Conservation (phyloP, 1,140 invertebrate genomes). For the Drosophila eugracilis region DNA sequence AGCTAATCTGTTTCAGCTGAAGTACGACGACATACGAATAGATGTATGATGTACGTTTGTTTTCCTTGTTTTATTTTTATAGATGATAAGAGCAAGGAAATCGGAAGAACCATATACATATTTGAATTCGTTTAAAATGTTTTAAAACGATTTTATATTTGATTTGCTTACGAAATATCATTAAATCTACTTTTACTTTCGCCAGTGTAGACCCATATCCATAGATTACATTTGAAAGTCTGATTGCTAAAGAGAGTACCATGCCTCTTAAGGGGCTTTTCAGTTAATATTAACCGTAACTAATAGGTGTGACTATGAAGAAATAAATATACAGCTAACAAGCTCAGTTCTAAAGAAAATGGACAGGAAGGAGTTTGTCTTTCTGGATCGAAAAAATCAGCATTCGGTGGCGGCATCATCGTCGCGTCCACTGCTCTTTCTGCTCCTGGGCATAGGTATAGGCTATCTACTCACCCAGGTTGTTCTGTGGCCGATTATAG, state of each 20-base stretch:
- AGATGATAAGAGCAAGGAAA: too few relatives aligned
- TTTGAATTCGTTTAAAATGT: too few relatives aligned
- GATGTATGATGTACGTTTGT: too few relatives aligned
- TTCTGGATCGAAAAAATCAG: neutral
- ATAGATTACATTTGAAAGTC: too few relatives aligned
- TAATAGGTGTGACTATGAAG: neutral
- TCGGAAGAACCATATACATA: too few relatives aligned
- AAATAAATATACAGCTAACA: neutral
- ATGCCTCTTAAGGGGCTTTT: neutral
- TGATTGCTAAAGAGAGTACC: neutral
- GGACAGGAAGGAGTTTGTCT: neutral
- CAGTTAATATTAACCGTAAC: neutral
- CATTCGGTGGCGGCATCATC: neutral
- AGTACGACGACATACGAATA: too few relatives aligned
- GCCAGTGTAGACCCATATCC: too few relatives aligned
- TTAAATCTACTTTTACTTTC: too few relatives aligned
- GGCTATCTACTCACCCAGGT: constrained; percentile 15
- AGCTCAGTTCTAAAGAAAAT: neutral
- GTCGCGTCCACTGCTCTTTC: neutral
- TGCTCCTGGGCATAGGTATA: constrained; percentile 16
- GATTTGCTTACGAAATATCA: too few relatives aligned
- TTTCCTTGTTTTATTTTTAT: too few relatives aligned
- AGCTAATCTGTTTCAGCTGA: too few relatives aligned
- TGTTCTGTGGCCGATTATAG: neutral
- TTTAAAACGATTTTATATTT: too few relatives aligned